Evolutionary conservation across 2,888 invertebrate genomes (phyloP), one percentile per base, ranked within the genome.

Genomic region (Zelleria hepariella): DNA sequence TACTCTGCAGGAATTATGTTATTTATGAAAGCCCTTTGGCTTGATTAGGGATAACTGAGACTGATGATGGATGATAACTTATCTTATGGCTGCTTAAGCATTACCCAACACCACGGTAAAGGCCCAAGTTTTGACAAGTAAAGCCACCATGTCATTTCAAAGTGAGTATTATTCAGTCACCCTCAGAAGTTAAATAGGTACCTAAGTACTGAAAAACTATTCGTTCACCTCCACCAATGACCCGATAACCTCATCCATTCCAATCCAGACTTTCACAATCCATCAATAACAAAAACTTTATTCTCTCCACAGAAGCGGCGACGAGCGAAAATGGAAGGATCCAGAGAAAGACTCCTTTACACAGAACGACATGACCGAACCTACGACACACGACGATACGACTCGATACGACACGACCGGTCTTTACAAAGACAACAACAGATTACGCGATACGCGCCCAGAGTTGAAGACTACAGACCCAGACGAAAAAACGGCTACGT

Each of bases 401-500:
- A 42, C 32, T 42, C 32, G 32, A 42, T 42, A 10, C 54, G 52
- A 42, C 10, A 51, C 32, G 61, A 62, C 42, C 59, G 59, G 23
- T 58, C 53, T 23, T 59, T 59, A 18, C 64, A 58, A 65, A 62
- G 51, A 32, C 62, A 6, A 59, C n/a, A 64, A 26, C 63, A 24
- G 7, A 24, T 25, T 25, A 25, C 5, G 62, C 24, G 62, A 26
- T 7, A n/a, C 23, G 4, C 20, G 15, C n/a, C 47, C 24, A 6
- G 25, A 24, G n/a, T 5, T 10, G 47, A 53, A 2, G n/a, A 18
- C 8, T 58, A 52, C 58, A n/a, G 77, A 64, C 82, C 83, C 6
- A 73, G 77, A 68, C 71, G 87, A 49, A 86, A 80, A 66, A 87
- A 88, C 61, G 88, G 88, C 1, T 88, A 82, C 64, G 87, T 89